These are phyloP conservation scores for Macrosteles quadrilineatus DNA, from an alignment of 1,140 invertebrate genomes.

Conservation along the genomic window DNA sequence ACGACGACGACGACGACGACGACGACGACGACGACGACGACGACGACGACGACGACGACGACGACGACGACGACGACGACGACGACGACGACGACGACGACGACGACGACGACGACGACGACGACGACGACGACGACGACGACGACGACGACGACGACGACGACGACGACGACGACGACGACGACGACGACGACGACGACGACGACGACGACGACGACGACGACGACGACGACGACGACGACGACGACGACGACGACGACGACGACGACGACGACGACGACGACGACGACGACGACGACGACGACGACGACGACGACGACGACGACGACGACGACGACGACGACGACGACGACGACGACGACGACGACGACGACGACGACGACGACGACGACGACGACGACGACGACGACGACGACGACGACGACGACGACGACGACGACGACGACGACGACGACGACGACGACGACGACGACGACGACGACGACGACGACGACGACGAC, in stretches of 20 bases:
- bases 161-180: not conserved
- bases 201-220: not conserved
- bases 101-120: not conserved
- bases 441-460: too few relatives aligned
- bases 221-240: not conserved
- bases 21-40: not conserved
- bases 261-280: not conserved
- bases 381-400: too few relatives aligned
- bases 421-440: too few relatives aligned
- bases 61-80: not conserved
- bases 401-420: too few relatives aligned
- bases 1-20: not conserved
- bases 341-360: too few relatives aligned
- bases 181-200: not conserved
- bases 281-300: not conserved
- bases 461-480: too few relatives aligned
- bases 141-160: not conserved
- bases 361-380: too few relatives aligned
- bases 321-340: too few relatives aligned
- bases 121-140: not conserved
- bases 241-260: not conserved
- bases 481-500: too few relatives aligned
- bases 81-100: not conserved
- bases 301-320: too few relatives aligned
- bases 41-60: not conserved